phyloP scores from a whole-genome alignment of 1,140 invertebrate genomes.

The Oryctes rhinoceros region DNA sequence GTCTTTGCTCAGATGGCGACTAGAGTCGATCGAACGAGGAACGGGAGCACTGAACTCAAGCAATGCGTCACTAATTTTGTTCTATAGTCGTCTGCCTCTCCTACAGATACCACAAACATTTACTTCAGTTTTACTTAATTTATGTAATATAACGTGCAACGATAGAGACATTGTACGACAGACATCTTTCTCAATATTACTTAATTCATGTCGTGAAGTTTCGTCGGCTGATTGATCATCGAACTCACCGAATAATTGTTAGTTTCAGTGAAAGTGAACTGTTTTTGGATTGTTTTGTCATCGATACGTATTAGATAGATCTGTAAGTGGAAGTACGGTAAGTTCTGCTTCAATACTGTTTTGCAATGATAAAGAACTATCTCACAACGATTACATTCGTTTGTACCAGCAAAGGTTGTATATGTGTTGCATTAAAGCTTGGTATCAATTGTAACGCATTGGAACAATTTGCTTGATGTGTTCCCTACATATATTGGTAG shows the following conservation, averaged over 20 bases:
- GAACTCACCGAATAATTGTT: conserved; percentile 19
- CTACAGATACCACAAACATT: neutral
- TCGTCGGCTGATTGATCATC: conserved; percentile 11
- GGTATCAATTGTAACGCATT: neutral
- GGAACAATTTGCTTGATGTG: no score
- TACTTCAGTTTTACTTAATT: neutral
- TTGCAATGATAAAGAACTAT: neutral
- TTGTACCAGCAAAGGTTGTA: neutral
- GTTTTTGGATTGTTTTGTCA: conserved; percentile 32
- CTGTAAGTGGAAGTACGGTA: conserved; percentile 27
- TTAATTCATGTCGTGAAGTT: neutral
- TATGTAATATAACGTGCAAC: neutral
- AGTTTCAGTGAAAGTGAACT: conserved; percentile 33
- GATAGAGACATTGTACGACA: neutral
- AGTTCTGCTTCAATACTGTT: neutral
- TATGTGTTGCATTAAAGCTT: neutral
- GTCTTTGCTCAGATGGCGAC: conserved; percentile 39
- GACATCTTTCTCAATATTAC: neutral
- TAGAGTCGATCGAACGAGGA: conserved; percentile 27
- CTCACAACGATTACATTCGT: neutral
- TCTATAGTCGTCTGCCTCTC: neutral
- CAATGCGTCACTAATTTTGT: conserved; percentile 35
- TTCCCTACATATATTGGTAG: no score
- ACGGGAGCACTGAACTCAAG: conserved; percentile 40
- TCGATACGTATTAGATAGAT: conserved; percentile 3